Base-by-base conservation (phyloP, 2,113 vertebrate species). In the Connochaetes taurinus region DNA sequence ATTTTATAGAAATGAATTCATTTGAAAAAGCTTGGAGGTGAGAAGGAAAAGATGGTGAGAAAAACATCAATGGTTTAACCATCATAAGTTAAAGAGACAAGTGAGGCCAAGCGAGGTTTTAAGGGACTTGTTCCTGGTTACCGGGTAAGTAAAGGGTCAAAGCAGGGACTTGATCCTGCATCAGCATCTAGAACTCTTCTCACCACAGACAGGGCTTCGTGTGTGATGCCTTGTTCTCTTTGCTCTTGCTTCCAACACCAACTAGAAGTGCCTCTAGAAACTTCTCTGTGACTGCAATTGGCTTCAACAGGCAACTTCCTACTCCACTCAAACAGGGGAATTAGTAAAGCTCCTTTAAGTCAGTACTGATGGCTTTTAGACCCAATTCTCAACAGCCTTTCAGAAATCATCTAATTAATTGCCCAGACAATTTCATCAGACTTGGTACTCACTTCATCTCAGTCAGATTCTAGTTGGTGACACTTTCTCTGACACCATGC, bases 341-440 rank as follows among this genome's bases (percentile, higher is more conserved):
- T 80, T 15, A 43, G 6, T 14, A 40, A 27, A 55, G 52, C 12
- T 81, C 33, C 16, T 95, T 45, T 8, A 60, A 90, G 88, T 87
- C 52, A 84, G 25, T 90, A 60, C 29, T 87, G 31, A 90, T 12
- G 50, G 25, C 21, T 36, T 57, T 86, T 86, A 62, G 52, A 95
- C 2, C 33, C 0, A 7, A 25, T n/a, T 94, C 85, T 80, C 64
- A 21, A 50, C n/a, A 76, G 57, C 15, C 62, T 62, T 76, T 92
- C 27, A 90, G 62, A 94, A 80, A 92, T 23, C 6, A 62, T 94
- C 52, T 52, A 90, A 84, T 91, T 52, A 94, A 81, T 78, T 98
- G 55, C 45, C 43, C 36, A 71, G 17, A 57, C 52, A 67, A 29
- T 50, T 94, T 92, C 83, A 43, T 86, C 36, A 82, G 17, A 27